Percentiles rank a stretch among this genome's conserved stretches.
phyloP scores from a whole-genome alignment of 2,888 invertebrate species.

The Carterocephalus palaemon region DNA sequence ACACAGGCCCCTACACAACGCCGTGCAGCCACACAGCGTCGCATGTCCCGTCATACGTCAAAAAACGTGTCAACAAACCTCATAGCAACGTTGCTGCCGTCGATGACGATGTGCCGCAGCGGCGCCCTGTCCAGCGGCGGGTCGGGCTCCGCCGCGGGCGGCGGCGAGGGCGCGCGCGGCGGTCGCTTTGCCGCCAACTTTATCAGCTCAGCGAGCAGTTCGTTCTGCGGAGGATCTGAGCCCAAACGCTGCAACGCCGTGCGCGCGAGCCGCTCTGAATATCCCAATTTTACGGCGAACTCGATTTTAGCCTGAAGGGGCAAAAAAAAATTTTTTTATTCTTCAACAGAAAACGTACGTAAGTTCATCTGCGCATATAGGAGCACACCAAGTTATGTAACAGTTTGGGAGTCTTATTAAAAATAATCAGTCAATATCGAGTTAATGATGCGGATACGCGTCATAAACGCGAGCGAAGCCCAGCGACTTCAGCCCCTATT shows the following conservation, averaged over 20 bases:
- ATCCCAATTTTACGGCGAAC: conserved; percentile 95
- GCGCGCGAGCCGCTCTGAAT: conserved; percentile 91
- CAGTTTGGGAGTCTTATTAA: too few relatives aligned
- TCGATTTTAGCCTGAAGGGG: conserved; percentile 83
- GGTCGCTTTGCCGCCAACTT: conserved; percentile 83
- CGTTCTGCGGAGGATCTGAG: conserved; percentile 90
- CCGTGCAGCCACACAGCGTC: too few relatives aligned
- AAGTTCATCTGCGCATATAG: too few relatives aligned
- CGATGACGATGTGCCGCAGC: conserved; percentile 90
- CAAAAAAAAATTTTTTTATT: conserved; percentile 61
- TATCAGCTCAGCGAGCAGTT: conserved; percentile 92
- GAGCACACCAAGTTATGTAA: too few relatives aligned
- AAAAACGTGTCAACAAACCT: conserved; percentile 72
- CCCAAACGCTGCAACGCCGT: conserved; percentile 91
- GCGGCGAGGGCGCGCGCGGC: conserved; percentile 55
- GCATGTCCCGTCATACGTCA: background rate
- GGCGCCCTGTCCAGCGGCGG: conserved; percentile 59
- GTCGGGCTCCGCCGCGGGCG: conserved; percentile 53
- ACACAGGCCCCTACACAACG: too few relatives aligned
- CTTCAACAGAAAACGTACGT: too few relatives aligned
- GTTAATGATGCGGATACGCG: too few relatives aligned
- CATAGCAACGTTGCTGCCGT: conserved; percentile 97
- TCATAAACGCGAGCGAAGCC: too few relatives aligned
- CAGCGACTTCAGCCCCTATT: too few relatives aligned
- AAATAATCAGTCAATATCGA: too few relatives aligned